Evolutionary conservation across 1,140 invertebrate genomes (phyloP).

Genomic region (Drosophila carrolli): DNA sequence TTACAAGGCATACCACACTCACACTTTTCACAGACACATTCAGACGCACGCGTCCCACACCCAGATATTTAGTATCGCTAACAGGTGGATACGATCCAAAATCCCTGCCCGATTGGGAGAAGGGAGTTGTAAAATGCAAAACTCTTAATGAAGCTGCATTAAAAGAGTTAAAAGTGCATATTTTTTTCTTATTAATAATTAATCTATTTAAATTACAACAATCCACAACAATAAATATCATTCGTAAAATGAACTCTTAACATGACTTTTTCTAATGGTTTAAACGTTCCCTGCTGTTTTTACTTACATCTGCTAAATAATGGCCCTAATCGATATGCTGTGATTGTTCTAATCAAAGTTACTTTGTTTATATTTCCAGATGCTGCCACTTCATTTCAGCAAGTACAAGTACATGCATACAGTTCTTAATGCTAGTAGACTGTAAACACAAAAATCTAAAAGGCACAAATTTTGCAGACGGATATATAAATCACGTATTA

Average conservation of each 20-base stretch:
- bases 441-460: slow-evolving; percentile 33
- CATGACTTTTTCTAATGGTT: slow-evolving; percentile 22
- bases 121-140: slow-evolving; percentile 5
- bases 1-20: slow-evolving; percentile 59
- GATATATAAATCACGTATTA: slow-evolving; percentile 16
- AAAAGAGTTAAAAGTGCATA: slow-evolving; percentile 42
- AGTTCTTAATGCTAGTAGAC: slow-evolving; percentile 12
- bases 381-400: slow-evolving; percentile 7
- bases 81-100: slow-evolving; percentile 18
- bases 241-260: slow-evolving; percentile 62
- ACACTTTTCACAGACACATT: slow-evolving; percentile 14
- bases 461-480: slow-evolving; percentile 55
- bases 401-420: slow-evolving; percentile 16
- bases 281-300: neutral
- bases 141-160: slow-evolving; percentile 1
- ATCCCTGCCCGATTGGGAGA: neutral
- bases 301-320: slow-evolving; percentile 1
- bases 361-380: slow-evolving; percentile 14
- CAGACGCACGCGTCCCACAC: neutral
- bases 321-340: no score
- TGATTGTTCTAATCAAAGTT: neutral
- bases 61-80: slow-evolving; percentile 27
- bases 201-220: slow-evolving; percentile 73
- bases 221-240: slow-evolving; percentile 80
- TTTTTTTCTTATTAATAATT: slow-evolving; percentile 73